A percentile compares a stretch with the other conserved stretches of the same genome.
These are phyloP conservation scores for Drepanosiphum platanoidis DNA, from an alignment of 2,888 invertebrate genomes.

Conservation along the genomic window DNA sequence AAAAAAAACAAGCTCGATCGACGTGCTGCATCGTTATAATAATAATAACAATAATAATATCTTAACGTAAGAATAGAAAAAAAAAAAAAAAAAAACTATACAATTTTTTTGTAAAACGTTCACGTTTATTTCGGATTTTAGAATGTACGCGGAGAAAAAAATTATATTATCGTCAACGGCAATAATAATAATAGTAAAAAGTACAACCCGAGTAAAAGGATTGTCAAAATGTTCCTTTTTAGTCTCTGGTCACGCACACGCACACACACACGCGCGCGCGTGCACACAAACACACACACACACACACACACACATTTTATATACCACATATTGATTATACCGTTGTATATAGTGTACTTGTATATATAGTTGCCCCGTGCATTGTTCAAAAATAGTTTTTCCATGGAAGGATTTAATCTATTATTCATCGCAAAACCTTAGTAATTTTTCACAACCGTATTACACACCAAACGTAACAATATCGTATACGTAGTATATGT, in stretches of 20 bases:
- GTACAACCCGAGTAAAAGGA: neutral
- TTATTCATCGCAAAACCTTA: conserved; percentile 45
- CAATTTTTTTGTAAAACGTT: neutral
- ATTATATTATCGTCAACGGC: neutral
- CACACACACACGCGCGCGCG: too few species aligned
- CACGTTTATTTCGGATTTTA: neutral
- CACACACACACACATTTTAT: too few species aligned
- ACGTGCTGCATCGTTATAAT: neutral
- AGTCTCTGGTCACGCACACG: conserved; percentile 47
- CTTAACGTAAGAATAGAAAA: neutral
- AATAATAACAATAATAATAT: too few species aligned
- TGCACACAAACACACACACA: too few species aligned
- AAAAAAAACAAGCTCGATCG: neutral
- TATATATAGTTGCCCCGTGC: neutral
- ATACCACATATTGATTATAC: conserved; percentile 40
- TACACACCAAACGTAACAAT: neutral
- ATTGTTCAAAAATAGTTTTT: conserved; percentile 28
- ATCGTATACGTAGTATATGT: too few species aligned
- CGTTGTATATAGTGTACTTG: neutral
- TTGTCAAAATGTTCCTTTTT: conserved; percentile 49
- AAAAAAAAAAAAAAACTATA: neutral
- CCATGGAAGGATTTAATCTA: conserved; percentile 37
- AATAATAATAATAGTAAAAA: neutral
- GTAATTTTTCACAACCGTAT: conserved; percentile 34
- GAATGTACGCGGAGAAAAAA: neutral